These are phyloP conservation scores for Pelecanoides urinatrix DNA, from an alignment of 2,113 vertebrate genomes.

Conservation along the genomic window DNA sequence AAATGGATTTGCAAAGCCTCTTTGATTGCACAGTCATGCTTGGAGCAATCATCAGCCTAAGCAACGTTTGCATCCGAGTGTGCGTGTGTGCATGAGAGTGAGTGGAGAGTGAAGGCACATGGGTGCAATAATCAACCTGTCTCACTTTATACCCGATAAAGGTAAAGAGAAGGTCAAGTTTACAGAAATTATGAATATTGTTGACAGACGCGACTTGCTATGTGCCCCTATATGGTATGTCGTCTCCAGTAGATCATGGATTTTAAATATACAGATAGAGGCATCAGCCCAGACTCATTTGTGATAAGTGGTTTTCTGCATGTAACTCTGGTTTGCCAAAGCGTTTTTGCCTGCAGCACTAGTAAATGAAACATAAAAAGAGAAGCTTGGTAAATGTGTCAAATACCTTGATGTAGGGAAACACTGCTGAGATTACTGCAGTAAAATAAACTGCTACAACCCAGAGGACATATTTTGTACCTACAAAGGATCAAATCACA, in stretches of 20 bases:
- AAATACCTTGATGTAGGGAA: background rate
- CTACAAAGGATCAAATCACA: background rate
- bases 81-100: background rate
- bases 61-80: background rate
- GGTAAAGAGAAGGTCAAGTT: background rate
- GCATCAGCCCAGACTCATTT: background rate
- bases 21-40: background rate
- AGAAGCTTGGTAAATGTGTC: conserved; percentile 4
- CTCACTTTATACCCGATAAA: background rate
- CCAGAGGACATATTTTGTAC: background rate
- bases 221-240: background rate
- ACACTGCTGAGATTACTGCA: background rate
- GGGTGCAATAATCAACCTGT: background rate
- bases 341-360: background rate
- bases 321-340: conserved; percentile 3
- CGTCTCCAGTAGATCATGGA: background rate
- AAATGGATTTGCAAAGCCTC: background rate
- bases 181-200: background rate
- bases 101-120: background rate
- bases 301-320: background rate
- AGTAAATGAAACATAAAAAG: background rate
- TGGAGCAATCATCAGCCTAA: background rate
- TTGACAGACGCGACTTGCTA: background rate
- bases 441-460: conserved; percentile 5
- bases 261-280: conserved; percentile 7